Evolutionary conservation across 1,140 invertebrate genomes (phyloP), one percentile per base, ranked within the genome.

Genomic region (Archivesica marissinica): DNA sequence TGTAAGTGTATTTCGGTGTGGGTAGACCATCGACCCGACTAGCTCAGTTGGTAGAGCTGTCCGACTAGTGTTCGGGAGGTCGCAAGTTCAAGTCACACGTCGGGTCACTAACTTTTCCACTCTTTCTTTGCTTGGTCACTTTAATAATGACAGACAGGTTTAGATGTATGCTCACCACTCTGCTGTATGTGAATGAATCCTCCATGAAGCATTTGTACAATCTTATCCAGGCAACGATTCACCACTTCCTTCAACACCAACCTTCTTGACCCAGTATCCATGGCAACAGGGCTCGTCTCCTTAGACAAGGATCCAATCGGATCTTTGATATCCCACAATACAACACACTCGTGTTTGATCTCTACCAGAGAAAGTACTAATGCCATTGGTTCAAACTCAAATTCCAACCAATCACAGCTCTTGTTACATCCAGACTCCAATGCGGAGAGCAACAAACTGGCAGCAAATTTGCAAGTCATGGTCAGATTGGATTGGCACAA

Each of bases 321-420:
- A 15, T 41, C 9, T n/a, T 44, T 41, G 20, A 9, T 38, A 20
- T 39, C 44, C 47, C 54, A 61, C 33, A 64, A 23, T 33, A 52
- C 61, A 25, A 80, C 4, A 47, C 59, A 80, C 17, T 66, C 39
- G 38, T 80, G 59, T 23, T 39, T n/a, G 2, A 66, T 38, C 38
- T 68, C 59, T n/a, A n/a, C 39, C 17, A 80, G 47, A 38, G 44
- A 35, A 20, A 68, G 35, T 28, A 80, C 38, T 59, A 80, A 80
- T 66, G 64, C 39, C 17, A 80, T 50, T 64, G 61, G 77, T 50
- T 80, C 61, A 38, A 68, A 41, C 17, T 50, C 39, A 74, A 30
- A 74, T 35, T 77, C 47, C 23, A 25, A 77, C 74, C 74, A 77
- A 77, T 77, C 74, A 59, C 35, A 77, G n/a, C 20, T 52, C 33